Evolutionary conservation across 2,113 vertebrate genomes (phyloP), one percentile per base, ranked within the genome.

Genomic region (Cyprinodon variegatus): DNA sequence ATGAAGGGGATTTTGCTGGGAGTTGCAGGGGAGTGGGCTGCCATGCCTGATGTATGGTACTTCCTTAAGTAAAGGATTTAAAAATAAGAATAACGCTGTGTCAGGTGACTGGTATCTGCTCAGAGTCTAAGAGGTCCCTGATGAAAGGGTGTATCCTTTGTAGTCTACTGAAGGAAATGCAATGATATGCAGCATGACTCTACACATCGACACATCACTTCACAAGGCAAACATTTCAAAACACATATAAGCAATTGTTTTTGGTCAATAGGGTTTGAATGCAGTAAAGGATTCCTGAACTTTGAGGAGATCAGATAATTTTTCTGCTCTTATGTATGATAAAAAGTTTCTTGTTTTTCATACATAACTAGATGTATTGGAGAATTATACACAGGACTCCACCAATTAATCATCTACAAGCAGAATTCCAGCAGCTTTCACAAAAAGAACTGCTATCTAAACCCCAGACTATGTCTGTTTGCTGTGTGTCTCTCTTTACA

Each of bases 401-500:
- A 15, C 53, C 62, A 15, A 57, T 72, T 66, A 68, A 69, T 73
- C 61, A 70, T 76, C 70, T 75, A 70, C 59, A 75, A 84, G 77
- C 77, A 61, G 2, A 72, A 76, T 64, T 82, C 61, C 46, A 68
- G 46, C 71, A 73, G 76, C 68, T 79, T 88, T 84, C 63, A 72
- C 71, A 61, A 20, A 83, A 72, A 75, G 66, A 78, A 75, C 68
- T 79, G 65, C 77, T 86, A 83, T 89, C 78, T 77, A 78, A 83
- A 91, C 80, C 20, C 78, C 86, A 90, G 88, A 90, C 74, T 78
- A 79, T 70, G 84, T 81, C 78, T 68, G 78, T 68, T 74, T 72
- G 78, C 87, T 17, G 48, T 66, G 79, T 69, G 78, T 83, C 78
- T 89, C 88, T 90, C 89, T 90, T 88, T 92, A 90, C 88, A 86